Evolutionary conservation across 2,113 vertebrate species (phyloP).

Genomic region (Epinephelus cyanopodus): DNA sequence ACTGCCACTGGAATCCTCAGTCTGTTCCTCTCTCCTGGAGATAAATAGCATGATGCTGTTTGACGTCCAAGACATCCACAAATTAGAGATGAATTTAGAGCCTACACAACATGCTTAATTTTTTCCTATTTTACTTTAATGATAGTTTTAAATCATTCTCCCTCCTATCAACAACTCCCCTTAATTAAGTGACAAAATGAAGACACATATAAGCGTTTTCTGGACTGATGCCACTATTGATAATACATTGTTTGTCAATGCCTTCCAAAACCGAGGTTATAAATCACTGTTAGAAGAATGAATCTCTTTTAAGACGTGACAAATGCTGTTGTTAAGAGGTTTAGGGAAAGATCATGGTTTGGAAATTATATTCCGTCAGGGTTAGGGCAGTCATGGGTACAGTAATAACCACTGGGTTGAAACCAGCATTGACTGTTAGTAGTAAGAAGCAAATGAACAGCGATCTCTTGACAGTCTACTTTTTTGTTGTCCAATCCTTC

Average conservation of each 20-base stretch:
- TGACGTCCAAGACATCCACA: conserved; percentile 41
- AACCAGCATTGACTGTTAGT: not conserved
- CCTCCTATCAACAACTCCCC: not conserved
- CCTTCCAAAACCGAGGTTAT: not conserved
- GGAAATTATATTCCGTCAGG: not conserved
- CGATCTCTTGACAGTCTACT: accelerated
- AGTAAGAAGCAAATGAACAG: not conserved
- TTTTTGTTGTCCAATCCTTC: not conserved
- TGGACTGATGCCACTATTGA: not conserved
- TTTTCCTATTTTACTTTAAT: conserved; percentile 37
- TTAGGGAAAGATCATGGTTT: not conserved
- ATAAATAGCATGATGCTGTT: conserved; percentile 38
- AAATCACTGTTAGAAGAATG: not conserved
- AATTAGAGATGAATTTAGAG: conserved; percentile 21
- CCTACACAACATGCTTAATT: conserved; percentile 29
- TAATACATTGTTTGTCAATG: not conserved
- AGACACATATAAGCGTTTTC: not conserved
- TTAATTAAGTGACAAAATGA: conserved; percentile 3
- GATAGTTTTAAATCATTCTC: conserved; percentile 30
- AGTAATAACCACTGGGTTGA: not conserved
- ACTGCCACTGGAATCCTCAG: conserved; percentile 28
- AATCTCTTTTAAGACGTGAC: not conserved
- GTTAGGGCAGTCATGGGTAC: not conserved
- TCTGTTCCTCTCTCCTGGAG: conserved; percentile 31
- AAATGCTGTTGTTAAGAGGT: not conserved